Evolutionary conservation across 2,113 vertebrate species (phyloP).

Genomic region (Etia nguti): DNA sequence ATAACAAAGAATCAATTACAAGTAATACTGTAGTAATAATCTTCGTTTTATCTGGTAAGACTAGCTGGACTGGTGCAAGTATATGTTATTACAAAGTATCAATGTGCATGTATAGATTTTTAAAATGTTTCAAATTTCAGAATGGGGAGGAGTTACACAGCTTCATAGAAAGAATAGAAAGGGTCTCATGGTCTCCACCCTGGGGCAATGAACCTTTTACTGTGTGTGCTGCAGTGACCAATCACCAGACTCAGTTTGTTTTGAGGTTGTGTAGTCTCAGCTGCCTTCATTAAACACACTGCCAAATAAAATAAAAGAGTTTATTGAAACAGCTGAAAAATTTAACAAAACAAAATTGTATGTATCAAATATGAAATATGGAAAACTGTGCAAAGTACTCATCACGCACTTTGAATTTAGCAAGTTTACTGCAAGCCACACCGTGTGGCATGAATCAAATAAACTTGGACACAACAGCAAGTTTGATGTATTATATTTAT

Average conservation of each 20-base stretch:
- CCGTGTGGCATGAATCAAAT: background rate
- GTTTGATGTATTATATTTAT: rapidly evolving
- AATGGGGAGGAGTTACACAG: background rate
- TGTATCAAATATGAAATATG: background rate
- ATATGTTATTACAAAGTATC: background rate
- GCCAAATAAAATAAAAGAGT: background rate
- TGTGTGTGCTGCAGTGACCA: background rate
- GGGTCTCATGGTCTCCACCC: background rate
- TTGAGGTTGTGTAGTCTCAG: background rate
- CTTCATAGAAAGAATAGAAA: background rate
- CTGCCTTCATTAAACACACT: background rate
- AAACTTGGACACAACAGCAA: background rate
- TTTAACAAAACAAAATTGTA: background rate
- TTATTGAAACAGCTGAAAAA: background rate
- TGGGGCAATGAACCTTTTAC: background rate
- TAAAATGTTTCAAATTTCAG: background rate
- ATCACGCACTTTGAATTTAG: background rate
- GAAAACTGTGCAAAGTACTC: background rate
- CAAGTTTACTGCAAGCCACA: background rate
- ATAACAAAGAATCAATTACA: rapidly evolving
- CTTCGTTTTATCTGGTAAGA: too few relatives aligned
- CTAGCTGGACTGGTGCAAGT: background rate
- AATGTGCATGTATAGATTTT: background rate
- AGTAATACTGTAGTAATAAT: background rate
- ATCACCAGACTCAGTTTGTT: background rate